Evolutionary conservation across 2,888 invertebrate species (phyloP).

Genomic region (Loripinus fragilis): DNA sequence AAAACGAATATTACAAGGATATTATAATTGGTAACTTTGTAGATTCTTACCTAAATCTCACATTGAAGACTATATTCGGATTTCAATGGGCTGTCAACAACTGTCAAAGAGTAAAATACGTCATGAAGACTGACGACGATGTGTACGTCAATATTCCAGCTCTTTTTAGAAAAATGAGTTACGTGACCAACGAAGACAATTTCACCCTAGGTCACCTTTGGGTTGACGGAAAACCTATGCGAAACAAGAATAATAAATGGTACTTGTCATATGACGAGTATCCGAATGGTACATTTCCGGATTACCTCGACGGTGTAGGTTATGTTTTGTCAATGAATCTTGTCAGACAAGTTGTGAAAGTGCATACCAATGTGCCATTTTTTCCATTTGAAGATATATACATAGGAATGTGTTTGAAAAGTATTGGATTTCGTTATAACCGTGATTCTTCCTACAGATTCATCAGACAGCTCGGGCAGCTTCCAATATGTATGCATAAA

Average conservation of each 20-base stretch:
- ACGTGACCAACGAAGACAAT: neutral
- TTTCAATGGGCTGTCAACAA: neutral
- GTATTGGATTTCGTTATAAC: neutral
- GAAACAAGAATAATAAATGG: neutral
- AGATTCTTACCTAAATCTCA: neutral
- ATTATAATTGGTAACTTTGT: neutral
- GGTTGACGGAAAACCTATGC: neutral
- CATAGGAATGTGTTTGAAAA: neutral
- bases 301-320: neutral
- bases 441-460: neutral
- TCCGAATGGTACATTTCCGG: neutral
- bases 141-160: slow-evolving; percentile 3
- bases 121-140: slow-evolving; percentile 9
- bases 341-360: neutral
- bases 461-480: neutral
- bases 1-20: neutral
- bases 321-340: neutral
- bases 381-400: neutral
- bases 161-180: neutral
- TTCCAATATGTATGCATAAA: neutral
- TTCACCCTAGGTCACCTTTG: neutral
- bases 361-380: neutral
- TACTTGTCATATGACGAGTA: slow-evolving; percentile 3
- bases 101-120: neutral
- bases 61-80: neutral